Base-by-base conservation (phyloP, 2,888 invertebrate genomes). In the Phyllotreta cruciferae region DNA sequence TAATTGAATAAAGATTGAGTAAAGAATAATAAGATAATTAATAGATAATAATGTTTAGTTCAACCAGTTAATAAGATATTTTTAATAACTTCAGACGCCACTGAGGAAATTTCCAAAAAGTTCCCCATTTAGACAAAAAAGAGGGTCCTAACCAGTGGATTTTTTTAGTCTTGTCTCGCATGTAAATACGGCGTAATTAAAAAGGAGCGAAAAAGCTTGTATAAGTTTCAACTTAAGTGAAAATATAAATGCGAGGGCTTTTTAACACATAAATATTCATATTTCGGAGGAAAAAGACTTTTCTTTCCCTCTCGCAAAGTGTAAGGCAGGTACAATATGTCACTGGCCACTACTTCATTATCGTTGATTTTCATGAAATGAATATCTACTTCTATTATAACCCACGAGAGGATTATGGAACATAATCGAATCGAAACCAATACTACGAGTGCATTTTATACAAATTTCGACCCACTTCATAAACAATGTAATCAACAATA, bases 151-250 rank as follows among this genome's bases (percentile, higher is more conserved):
- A 42, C 41, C 60, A 7, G 36, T 56, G 45, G 35, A 50, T 62
- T 66, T 67, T 66, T 66, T 52, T 24, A 24, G 24, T 24, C 24
- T 24, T 64, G 64, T 66, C 70, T 60, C 60, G 66, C 69, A 73
- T 74, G 71, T 72, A 72, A 73, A 74, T 74, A 71, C 61, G 69
- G 63, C 65, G 72, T 76, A 75, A 77, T 77, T 76, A 75, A 77
- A 78, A 78, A 76, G 76, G 77, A 75, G 73, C 70, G 74, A 78
- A 78, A 78, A 78, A 77, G 75, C 77, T 76, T 78, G 78, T 78
- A 77, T 75, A 76, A 76, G 75, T 75, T 75, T 74, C 75, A 74
- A 74, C 73, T 72, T 75, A 77, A 78, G 77, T 77, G 78, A 77
- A 78, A 77, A 77, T 76, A 77, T 76, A 74, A 77, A 77, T 74